Percentiles rank a stretch among this genome's conserved stretches.
phyloP scores from a whole-genome alignment of 2,113 vertebrate species.

The Psephotus haematonotus region DNA sequence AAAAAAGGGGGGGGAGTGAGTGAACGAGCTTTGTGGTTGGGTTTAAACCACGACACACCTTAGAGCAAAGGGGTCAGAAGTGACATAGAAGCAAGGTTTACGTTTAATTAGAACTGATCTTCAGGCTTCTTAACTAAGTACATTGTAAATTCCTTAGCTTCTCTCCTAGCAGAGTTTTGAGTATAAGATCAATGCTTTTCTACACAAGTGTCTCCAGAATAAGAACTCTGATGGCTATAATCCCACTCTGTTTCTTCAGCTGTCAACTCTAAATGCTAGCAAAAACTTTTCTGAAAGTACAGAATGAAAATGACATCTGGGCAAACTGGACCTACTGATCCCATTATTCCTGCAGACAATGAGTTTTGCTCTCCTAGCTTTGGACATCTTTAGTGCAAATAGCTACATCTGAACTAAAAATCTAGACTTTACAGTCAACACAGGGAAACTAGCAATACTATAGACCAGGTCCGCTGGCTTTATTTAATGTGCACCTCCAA shows the following conservation, averaged over 20 bases:
- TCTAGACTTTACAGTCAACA: not conserved
- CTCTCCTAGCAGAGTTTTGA: not conserved
- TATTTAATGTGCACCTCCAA: not conserved
- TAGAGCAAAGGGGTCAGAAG: not conserved
- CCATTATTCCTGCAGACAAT: not conserved
- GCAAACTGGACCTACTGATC: not conserved
- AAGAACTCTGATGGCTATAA: not conserved
- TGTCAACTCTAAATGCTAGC: not conserved
- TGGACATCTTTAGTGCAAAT: not conserved
- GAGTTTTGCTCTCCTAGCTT: not conserved
- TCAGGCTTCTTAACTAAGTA: not conserved
- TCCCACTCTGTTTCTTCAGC: not conserved
- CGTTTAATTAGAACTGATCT: not conserved
- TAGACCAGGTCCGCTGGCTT: accelerated
- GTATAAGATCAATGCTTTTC: not conserved
- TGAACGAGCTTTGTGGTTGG: too few relatives aligned
- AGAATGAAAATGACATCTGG: not conserved
- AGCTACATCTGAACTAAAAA: not conserved
- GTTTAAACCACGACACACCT: not conserved
- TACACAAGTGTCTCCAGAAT: not conserved
- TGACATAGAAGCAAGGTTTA: not conserved
- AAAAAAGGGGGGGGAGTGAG: too few relatives aligned
- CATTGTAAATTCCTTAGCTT: not conserved
- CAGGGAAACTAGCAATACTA: not conserved
- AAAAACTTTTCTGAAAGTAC: not conserved